phyloP scores from a whole-genome alignment of 2,888 invertebrate genomes.

The Prosopocoilus inquinatus region DNA sequence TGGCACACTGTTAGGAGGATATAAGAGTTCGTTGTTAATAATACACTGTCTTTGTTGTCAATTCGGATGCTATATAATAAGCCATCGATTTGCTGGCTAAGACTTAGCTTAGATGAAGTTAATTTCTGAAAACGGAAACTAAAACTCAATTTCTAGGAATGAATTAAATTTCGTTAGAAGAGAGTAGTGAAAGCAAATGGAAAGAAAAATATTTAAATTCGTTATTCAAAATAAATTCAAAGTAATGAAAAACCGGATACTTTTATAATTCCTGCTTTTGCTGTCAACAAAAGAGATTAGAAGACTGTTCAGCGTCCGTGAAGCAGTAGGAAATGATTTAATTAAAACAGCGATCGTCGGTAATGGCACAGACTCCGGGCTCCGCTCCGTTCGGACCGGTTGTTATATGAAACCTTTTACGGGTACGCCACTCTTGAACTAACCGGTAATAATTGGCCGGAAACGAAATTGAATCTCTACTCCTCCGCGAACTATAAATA shows the following conservation, averaged over 20 bases:
- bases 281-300: slow-evolving; percentile 14
- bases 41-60: too few species aligned
- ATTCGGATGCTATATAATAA: too few species aligned
- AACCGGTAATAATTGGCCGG: slow-evolving; percentile 25
- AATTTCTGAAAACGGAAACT: too few species aligned
- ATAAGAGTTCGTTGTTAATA: too few species aligned
- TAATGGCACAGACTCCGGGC: slow-evolving; percentile 30
- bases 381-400: slow-evolving; percentile 16
- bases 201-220: too few species aligned
- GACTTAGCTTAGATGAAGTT: too few species aligned
- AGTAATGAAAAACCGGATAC: slow-evolving; percentile 3
- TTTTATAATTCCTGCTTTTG: slow-evolving; percentile 12
- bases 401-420: slow-evolving; percentile 28
- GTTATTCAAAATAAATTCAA: too few species aligned
- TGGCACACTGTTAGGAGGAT: too few species aligned
- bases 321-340: slow-evolving; percentile 35
- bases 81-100: too few species aligned
- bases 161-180: too few species aligned
- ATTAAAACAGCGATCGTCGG: slow-evolving; percentile 35
- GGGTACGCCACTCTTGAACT: slow-evolving; percentile 30
- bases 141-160: too few species aligned
- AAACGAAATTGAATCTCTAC: slow-evolving; percentile 24
- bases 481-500: slow-evolving; percentile 20
- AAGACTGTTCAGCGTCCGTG: slow-evolving; percentile 21
- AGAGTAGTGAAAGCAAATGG: too few species aligned